Base-by-base conservation (phyloP, 2,888 invertebrate species). In the Nemotelus nigrinus region DNA sequence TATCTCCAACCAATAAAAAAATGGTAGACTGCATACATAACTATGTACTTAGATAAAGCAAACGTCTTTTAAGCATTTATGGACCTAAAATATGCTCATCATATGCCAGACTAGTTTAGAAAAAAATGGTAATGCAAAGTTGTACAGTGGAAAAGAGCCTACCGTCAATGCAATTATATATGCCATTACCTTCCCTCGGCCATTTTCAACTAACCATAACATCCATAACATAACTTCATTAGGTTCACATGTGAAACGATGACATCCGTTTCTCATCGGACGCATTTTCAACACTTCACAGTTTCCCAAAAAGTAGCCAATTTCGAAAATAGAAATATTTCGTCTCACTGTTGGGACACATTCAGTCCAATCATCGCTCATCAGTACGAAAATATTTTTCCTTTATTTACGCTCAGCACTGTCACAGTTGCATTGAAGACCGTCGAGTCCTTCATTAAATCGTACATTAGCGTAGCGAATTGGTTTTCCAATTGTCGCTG, bases 321-420 rank as follows among this genome's bases (percentile, higher is more conserved):
- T 63, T 41, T 48, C 3, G 25, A 44, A 58, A 72, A 63, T 48
- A 8, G 41, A 86, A 85, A 84, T 82, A 84, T 84, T 86, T 86
- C 85, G 86, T 86, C 83, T 84, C 85, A 84, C 85, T 83, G 86
- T 86, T 86, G 85, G 83, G 84, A 85, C 85, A 84, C 85, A 86
- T 85, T 86, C 84, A 85, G 85, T 84, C 85, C 85, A 86, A 86
- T 86, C 86, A 86, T 86, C 85, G 86, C 85, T 86, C 86, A 86
- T 86, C 85, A 86, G 86, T 85, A 86, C 84, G 85, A 86, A 85
- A 86, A 85, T 83, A 85, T 84, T 85, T 84, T 83, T 77, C 76
- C 68, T 77, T 77, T 77, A 76, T 76, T 76, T 76, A 76, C 76
- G 76, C 76, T 76, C 76, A 74, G 60, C 60, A 74, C 60, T 74